Evolutionary conservation across 2,888 invertebrate species (phyloP).

Genomic region (Acronicta alni): DNA sequence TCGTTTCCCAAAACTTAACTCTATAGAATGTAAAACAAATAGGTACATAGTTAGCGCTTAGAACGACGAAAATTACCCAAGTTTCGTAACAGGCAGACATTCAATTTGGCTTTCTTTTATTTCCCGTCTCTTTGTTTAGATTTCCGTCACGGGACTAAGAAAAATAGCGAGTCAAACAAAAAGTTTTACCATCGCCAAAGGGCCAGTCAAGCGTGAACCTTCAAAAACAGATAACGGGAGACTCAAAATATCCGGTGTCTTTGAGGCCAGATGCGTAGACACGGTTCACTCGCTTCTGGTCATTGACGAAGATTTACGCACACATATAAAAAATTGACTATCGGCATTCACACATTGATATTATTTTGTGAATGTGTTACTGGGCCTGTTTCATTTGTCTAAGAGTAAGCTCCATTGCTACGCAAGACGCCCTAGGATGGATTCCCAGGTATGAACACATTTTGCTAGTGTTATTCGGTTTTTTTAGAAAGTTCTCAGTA

Average conservation of each 20-base stretch:
- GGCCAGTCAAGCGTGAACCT: slow-evolving; percentile 71
- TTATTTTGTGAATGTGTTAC: too few relatives aligned
- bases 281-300: slow-evolving; percentile 48
- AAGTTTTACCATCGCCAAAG: slow-evolving; percentile 70
- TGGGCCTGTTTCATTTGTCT: too few relatives aligned
- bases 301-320: slow-evolving; percentile 35
- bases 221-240: slow-evolving; percentile 67
- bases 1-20: slow-evolving; percentile 16
- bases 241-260: slow-evolving; percentile 64
- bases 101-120: slow-evolving; percentile 76
- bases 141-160: slow-evolving; percentile 73
- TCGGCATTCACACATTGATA: slow-evolving; percentile 1
- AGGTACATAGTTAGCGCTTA: slow-evolving; percentile 52
- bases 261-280: slow-evolving; percentile 46
- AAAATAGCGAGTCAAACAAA: slow-evolving; percentile 70
- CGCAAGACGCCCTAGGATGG: too few relatives aligned
- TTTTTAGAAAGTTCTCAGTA: too few relatives aligned
- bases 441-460: too few relatives aligned
- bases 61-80: slow-evolving; percentile 63
- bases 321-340: slow-evolving; percentile 19
- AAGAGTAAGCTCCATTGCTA: too few relatives aligned
- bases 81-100: slow-evolving; percentile 68
- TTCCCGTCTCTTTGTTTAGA: slow-evolving; percentile 75
- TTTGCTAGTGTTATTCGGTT: too few relatives aligned
- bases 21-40: slow-evolving; percentile 40